Conservation (phyloP, 2,113 vertebrate species). For the Psammodynastes pulverulentus region DNA sequence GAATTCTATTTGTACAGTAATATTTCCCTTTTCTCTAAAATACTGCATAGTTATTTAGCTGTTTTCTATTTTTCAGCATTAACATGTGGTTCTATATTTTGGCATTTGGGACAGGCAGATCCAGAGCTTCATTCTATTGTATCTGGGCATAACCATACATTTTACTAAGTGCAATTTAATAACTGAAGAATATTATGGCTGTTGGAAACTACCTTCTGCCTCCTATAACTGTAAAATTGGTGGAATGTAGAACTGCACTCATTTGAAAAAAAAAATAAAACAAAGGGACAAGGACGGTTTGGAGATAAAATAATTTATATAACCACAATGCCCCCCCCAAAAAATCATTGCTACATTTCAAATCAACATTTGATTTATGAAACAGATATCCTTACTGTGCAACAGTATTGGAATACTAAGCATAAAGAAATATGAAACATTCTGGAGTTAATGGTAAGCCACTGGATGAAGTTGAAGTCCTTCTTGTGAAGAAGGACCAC, state of each 20-base stretch:
- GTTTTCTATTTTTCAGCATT: not conserved
- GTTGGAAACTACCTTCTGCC: not conserved
- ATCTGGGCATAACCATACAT: not conserved
- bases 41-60: not conserved
- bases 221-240: not conserved
- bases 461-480: not conserved
- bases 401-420: not conserved
- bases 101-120: not conserved
- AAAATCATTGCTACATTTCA: not conserved
- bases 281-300: not conserved
- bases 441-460: not conserved
- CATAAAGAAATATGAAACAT: not conserved
- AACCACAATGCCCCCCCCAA: not conserved
- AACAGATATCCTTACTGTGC: not conserved
- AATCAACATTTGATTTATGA: not conserved
- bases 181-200: not conserved
- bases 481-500: not conserved
- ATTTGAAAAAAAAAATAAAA: not conserved
- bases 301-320: not conserved
- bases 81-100: not conserved
- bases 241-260: not conserved
- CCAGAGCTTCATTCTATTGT: not conserved
- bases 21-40: not conserved
- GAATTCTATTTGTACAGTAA: not conserved
- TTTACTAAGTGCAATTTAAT: not conserved